Evolutionary conservation across 2,888 invertebrate species (phyloP), one percentile per base, ranked within the genome.

Genomic region (Drosophila seclusa): DNA sequence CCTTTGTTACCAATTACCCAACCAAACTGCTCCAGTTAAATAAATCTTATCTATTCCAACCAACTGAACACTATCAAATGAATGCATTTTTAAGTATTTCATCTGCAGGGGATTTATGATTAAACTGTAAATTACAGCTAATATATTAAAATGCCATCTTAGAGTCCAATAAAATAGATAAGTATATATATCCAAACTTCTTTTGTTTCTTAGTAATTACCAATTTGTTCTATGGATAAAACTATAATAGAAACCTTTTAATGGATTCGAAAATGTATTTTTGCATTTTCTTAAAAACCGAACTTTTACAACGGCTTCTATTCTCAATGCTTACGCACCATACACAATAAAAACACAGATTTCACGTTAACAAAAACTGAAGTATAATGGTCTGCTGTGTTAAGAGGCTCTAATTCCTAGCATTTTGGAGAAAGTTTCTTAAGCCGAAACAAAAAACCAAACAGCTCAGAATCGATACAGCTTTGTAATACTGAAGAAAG

Each of bases 401-500:
- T 77, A 67, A 80, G 55, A 61, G 58, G 57, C 70, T 68, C 63
- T 69, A 68, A 40, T 76, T 64, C 63, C 38, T 36, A 40, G n/a
- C 59, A 36, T 49, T 49, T 59, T 59, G 76, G 81, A 79, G 81
- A 81, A 81, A 81, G 81, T 66, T 62, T 68, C 49, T 40, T 32
- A 60, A 73, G 52, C 64, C 68, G 65, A 65, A 73, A 67, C 58
- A 65, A 29, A 74, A 27, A 36, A 24, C 1, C 0, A 24, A 24
- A 36, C 34, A 31, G 49, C 63, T 48, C 38, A 50, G 60, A 69
- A 68, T 65, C 57, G 16, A 48, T n/a, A 64, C 13, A 31, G 36
- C 61, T 68, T 80, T 53, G 49, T 65, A 62, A 65, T 59, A 16
- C 24, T 36, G 32, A 72, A 63, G 88, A 85, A 85, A 85, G 78